phyloP scores from a whole-genome alignment of 64 coral and sea anemone species.

The Pocillopora verrucosa region DNA sequence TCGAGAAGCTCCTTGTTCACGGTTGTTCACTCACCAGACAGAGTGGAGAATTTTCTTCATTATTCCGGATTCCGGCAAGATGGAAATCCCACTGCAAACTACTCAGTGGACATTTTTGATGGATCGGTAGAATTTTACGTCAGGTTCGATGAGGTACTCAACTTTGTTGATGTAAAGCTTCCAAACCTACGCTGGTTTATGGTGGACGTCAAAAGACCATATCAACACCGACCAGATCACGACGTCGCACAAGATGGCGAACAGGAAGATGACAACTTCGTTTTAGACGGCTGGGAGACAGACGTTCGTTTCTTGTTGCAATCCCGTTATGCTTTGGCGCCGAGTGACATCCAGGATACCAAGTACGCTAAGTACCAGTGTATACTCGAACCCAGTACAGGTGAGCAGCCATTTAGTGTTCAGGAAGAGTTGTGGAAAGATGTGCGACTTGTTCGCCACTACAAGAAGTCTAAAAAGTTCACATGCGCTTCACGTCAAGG shows the following conservation, averaged over 20 bases:
- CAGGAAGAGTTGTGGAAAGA: constrained; percentile 79
- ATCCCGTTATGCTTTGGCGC: constrained; percentile 56
- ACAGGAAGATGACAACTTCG: not conserved
- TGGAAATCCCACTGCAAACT: not conserved
- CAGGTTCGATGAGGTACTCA: constrained; percentile 49
- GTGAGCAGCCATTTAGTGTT: constrained; percentile 39
- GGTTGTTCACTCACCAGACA: constrained; percentile 51
- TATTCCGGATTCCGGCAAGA: not conserved
- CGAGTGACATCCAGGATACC: constrained; percentile 42
- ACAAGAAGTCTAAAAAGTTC: constrained; percentile 49
- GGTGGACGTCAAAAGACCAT: constrained; percentile 75
- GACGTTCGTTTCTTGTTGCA: constrained; percentile 85
- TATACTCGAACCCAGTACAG: constrained; percentile 19
- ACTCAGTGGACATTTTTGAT: constrained; percentile 15
- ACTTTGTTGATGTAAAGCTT: constrained; percentile 72
- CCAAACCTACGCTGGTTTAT: constrained; percentile 82
- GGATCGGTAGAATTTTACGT: constrained; percentile 57
- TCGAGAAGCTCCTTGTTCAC: constrained; percentile 86
- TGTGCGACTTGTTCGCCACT: constrained; percentile 59
- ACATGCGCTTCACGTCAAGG: not conserved
- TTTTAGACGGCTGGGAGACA: constrained; percentile 63
- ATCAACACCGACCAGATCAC: not conserved
- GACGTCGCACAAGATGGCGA: not conserved
- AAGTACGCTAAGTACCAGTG: constrained; percentile 65
- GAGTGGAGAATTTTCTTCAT: constrained; percentile 45